Conservation (phyloP, 2,797 vertebrate species). For the Pangasius sanitwongsei region DNA sequence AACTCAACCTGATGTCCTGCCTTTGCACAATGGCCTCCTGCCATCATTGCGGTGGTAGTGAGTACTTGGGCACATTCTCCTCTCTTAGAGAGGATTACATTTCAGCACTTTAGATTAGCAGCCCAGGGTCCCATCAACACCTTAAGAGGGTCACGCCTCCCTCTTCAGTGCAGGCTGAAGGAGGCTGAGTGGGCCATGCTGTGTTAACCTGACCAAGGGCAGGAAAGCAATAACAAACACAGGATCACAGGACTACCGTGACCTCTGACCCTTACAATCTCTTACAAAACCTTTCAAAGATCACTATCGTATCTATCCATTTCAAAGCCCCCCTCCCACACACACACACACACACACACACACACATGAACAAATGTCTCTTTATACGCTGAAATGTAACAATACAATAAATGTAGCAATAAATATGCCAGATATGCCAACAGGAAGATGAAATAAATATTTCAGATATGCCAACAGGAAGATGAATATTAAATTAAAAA, state of each 20-base stretch:
- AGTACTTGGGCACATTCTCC: constrained; percentile 53
- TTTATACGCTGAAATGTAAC: not conserved
- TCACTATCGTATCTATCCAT: constrained; percentile 65
- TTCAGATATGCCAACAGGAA: not conserved
- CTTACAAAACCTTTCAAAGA: constrained; percentile 64
- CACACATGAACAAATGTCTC: not conserved
- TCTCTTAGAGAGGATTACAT: constrained; percentile 63
- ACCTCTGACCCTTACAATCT: constrained; percentile 71
- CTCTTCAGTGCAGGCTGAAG: constrained; percentile 18
- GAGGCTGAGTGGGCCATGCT: constrained; percentile 62
- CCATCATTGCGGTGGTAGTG: constrained; percentile 33
- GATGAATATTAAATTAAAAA: not conserved
- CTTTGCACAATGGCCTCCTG: constrained; percentile 11
- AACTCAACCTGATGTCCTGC: constrained; percentile 23
- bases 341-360: constrained; percentile 8
- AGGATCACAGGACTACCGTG: constrained; percentile 71
- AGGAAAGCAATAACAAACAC: constrained; percentile 82
- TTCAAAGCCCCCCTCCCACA: constrained; percentile 20
- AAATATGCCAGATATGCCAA: not conserved
- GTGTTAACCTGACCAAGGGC: constrained; percentile 81
- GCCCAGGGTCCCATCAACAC: constrained; percentile 68
- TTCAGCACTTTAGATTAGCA: constrained; percentile 73
- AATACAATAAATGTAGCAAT: not conserved
- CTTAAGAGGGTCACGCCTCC: constrained; percentile 53
- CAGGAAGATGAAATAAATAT: not conserved